These are phyloP conservation scores for Zosterops pallidus DNA, from an alignment of 2,113 vertebrate genomes.

Conservation along the genomic window DNA sequence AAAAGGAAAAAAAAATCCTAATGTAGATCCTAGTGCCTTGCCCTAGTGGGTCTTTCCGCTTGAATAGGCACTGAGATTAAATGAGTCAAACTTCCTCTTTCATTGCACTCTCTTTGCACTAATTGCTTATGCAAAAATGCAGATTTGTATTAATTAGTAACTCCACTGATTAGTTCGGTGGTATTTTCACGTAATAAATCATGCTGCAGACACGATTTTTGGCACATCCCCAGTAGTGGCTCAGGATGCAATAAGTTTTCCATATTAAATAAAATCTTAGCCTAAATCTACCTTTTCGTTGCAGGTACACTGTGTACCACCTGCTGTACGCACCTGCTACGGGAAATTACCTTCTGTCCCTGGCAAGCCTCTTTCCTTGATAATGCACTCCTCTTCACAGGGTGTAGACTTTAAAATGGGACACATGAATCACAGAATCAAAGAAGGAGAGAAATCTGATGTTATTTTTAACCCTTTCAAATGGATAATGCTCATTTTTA, in stretches of 20 bases:
- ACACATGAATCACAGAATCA: conserved; percentile 29
- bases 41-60: conserved; percentile 82
- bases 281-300: conserved; percentile 78
- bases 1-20: conserved; percentile 80
- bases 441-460: conserved; percentile 3
- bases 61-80: conserved; percentile 84
- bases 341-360: conserved; percentile 76
- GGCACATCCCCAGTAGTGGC: conserved; percentile 80
- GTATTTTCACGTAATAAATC: conserved; percentile 90
- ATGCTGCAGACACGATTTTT: conserved; percentile 83
- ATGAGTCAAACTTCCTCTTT: conserved; percentile 85
- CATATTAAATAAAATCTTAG: conserved; percentile 83
- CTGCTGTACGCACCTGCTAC: conserved; percentile 81
- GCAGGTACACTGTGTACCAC: conserved; percentile 79
- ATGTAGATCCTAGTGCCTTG: conserved; percentile 76
- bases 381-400: conserved; percentile 41
- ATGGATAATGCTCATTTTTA: not conserved
- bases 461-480: conserved; percentile 36
- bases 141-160: conserved; percentile 95
- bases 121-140: conserved; percentile 96
- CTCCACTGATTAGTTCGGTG: conserved; percentile 88
- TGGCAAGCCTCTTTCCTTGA: conserved; percentile 70
- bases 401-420: conserved; percentile 51
- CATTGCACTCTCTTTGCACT: conserved; percentile 81
- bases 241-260: conserved; percentile 79